A percentile compares a stretch with the other conserved stretches of the same genome.
phyloP scores from a whole-genome alignment of 35 echinoderm and acorn worm genomes.

The Ptychodera flava region DNA sequence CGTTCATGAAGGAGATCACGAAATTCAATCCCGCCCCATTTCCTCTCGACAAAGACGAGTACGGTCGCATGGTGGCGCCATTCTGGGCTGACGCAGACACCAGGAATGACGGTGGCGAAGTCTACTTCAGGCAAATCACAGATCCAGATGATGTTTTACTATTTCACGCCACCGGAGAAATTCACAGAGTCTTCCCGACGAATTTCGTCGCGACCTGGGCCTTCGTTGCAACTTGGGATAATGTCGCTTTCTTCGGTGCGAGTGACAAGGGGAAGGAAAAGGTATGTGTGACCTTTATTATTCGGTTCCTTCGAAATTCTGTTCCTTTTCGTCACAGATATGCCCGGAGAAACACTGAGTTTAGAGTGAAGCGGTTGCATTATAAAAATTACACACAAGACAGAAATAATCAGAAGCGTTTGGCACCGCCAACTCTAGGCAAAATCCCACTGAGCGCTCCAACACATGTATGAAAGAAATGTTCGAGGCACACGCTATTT shows the following conservation, averaged over 20 bases:
- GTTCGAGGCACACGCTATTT: too few relatives aligned
- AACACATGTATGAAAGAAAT: too few relatives aligned
- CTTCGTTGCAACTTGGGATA: constrained; percentile 27
- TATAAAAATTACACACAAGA: too few relatives aligned
- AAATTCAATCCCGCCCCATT: constrained; percentile 8
- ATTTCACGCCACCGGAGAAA: constrained; percentile 32
- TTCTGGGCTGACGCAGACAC: constrained; percentile 41
- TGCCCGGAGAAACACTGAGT: too few relatives aligned
- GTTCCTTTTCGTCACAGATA: too few relatives aligned
- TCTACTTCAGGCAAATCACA: not conserved
- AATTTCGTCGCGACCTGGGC: constrained; percentile 26
- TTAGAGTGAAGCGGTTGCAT: too few relatives aligned
- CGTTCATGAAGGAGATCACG: not conserved
- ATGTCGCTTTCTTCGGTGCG: constrained; percentile 12
- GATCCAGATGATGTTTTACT: constrained; percentile 6
- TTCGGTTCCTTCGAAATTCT: too few relatives aligned
- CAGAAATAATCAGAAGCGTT: too few relatives aligned
- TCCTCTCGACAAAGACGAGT: not conserved
- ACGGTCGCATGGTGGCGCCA: constrained; percentile 8
- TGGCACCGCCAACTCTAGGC: too few relatives aligned
- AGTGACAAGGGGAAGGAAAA: not conserved
- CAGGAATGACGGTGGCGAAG: constrained; percentile 4
- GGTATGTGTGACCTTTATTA: too few relatives aligned
- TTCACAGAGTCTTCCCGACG: constrained; percentile 48
- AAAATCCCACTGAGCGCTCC: too few relatives aligned